Evolutionary conservation across 2,113 vertebrate genomes (phyloP).

Genomic region (Struthio camelus): DNA sequence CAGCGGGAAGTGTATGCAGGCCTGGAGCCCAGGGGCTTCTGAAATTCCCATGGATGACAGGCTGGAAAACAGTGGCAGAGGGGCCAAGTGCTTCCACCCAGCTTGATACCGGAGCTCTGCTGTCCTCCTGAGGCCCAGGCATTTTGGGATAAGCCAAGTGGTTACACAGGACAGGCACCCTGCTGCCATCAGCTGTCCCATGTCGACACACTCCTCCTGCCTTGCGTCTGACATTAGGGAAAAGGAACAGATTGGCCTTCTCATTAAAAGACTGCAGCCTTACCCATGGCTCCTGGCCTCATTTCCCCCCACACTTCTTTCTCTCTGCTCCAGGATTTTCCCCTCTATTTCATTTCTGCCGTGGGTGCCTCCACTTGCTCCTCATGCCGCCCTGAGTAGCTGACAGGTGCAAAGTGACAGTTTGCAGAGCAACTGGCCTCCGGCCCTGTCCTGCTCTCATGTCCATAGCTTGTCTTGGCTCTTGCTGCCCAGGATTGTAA

Average conservation of each 20-base stretch:
- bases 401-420: rapidly evolving
- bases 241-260: neutral
- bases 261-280: slow-evolving; percentile 41
- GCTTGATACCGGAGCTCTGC: neutral
- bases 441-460: neutral
- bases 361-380: neutral
- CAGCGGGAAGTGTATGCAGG: slow-evolving; percentile 76
- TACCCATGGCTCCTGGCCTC: neutral
- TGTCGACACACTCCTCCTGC: neutral
- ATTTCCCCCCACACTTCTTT: neutral
- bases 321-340: neutral
- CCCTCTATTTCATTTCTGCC: neutral
- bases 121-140: neutral
- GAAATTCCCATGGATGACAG: neutral
- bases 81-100: neutral
- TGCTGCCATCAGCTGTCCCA: neutral
- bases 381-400: neutral
- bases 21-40: slow-evolving; percentile 67
- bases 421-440: neutral
- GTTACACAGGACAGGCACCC: neutral
- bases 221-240: neutral
- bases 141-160: neutral
- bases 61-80: neutral
- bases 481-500: neutral
- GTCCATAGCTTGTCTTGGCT: rapidly evolving